phyloP scores from a whole-genome alignment of 2,888 invertebrate species.

The Hipparchia sbordonii region DNA sequence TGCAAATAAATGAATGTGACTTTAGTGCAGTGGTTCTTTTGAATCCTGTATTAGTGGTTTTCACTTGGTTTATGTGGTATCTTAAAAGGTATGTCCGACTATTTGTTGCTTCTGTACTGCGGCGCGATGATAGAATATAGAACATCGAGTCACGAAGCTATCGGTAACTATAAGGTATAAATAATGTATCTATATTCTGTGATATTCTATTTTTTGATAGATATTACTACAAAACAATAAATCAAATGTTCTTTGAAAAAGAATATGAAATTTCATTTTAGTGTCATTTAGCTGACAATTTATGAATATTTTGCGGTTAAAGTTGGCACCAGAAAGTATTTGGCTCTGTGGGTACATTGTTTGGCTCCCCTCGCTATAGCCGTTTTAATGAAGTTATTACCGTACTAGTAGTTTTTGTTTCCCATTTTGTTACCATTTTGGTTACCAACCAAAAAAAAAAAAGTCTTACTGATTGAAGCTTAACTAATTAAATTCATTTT shows the following conservation, averaged over 20 bases:
- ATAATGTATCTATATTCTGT: too few species aligned
- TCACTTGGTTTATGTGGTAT: too few species aligned
- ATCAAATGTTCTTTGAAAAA: background rate
- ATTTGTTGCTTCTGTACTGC: too few species aligned
- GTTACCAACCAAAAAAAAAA: slow-evolving; percentile 1
- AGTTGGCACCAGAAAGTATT: slow-evolving; percentile 31
- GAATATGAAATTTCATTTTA: slow-evolving; percentile 5
- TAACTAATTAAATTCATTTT: slow-evolving; percentile 1
- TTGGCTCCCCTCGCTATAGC: slow-evolving; percentile 16
- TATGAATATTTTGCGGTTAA: slow-evolving; percentile 35
- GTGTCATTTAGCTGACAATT: slow-evolving; percentile 24
- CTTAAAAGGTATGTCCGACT: too few species aligned
- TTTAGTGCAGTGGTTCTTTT: background rate
- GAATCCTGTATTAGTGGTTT: background rate
- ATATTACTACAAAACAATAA: background rate
- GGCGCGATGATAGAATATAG: too few species aligned
- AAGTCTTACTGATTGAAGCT: background rate
- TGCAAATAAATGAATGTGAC: background rate
- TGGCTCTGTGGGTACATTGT: slow-evolving; percentile 19
- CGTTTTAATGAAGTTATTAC: slow-evolving; percentile 24
- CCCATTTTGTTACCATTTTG: background rate
- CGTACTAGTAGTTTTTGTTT: slow-evolving; percentile 13
- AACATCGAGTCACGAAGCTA: too few species aligned
- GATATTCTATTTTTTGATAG: too few species aligned
- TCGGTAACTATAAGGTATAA: too few species aligned